Evolutionary conservation across 2,888 invertebrate genomes (phyloP).

Genomic region (Nasonovia ribisnigri): DNA sequence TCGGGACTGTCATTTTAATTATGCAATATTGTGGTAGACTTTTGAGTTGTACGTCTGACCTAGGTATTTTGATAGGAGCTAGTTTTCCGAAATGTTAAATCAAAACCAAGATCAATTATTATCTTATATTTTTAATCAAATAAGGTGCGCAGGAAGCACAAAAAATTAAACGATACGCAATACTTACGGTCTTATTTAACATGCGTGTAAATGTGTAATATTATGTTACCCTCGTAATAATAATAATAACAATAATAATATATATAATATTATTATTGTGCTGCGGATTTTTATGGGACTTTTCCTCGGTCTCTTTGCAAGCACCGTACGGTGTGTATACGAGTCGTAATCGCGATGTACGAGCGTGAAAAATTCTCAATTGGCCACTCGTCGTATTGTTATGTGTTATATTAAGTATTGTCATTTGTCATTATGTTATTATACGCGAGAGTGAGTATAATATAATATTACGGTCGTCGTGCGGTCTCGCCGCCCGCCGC

Average conservation of each 20-base stretch:
- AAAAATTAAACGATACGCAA: neutral
- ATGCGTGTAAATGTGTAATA: neutral
- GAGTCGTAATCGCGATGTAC: neutral
- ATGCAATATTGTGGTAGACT: no score
- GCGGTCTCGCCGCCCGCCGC: conserved; percentile 42
- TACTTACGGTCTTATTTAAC: neutral
- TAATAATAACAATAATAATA: neutral
- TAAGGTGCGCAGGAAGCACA: neutral
- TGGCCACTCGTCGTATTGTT: neutral
- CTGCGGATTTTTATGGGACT: neutral
- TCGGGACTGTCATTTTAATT: no score
- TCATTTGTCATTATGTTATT: no score
- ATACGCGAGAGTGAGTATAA: neutral
- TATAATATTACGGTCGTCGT: conserved; percentile 16
- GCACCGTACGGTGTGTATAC: neutral
- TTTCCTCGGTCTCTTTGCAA: neutral
- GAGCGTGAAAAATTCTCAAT: conserved; percentile 19
- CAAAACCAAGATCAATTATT: no score
- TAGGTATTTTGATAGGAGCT: no score
- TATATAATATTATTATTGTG: neutral
- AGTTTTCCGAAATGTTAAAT: no score
- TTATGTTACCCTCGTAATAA: neutral
- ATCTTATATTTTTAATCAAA: no score
- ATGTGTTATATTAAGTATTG: neutral
- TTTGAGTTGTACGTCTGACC: no score